phyloP scores from a whole-genome alignment of 1,140 invertebrate genomes.

The Drosophila nasuta region DNA sequence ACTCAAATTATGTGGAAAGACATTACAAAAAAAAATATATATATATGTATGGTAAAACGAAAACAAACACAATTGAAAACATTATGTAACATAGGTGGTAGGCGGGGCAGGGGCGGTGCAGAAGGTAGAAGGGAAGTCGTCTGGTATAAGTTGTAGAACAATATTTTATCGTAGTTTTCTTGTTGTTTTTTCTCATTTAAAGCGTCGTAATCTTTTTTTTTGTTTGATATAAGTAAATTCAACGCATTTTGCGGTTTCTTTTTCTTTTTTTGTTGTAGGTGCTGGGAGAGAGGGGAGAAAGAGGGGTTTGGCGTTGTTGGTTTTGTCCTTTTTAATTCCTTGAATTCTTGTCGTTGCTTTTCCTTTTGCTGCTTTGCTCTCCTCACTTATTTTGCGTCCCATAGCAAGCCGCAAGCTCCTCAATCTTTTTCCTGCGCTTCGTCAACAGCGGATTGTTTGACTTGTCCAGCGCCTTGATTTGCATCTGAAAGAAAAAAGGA shows the following conservation, averaged over 20 bases:
- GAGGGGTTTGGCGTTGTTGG: conserved; percentile 23
- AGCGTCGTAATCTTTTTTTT: conserved; percentile 28
- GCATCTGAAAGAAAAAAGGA: conserved; percentile 86
- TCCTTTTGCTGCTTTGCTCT: not conserved
- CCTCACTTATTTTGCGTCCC: conserved; percentile 38
- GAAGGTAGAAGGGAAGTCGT: not conserved
- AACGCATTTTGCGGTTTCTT: conserved; percentile 1
- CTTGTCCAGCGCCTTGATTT: conserved; percentile 95
- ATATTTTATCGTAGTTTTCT: conserved; percentile 9
- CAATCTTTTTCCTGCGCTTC: conserved; percentile 91
- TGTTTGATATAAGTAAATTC: conserved; percentile 2
- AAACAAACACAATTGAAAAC: conserved; percentile 32
- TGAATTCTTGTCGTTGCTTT: conserved; percentile 25
- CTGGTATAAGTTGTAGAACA: not conserved
- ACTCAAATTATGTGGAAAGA: conserved; percentile 57
- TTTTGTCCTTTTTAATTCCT: conserved; percentile 49
- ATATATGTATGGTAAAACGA: not conserved
- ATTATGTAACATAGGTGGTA: conserved; percentile 47
- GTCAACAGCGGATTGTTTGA: conserved; percentile 96
- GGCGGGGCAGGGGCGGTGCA: not conserved
- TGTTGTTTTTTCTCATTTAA: not conserved
- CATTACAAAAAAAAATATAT: conserved; percentile 19
- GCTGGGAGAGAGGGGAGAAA: not conserved
- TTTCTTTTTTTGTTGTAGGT: not conserved
- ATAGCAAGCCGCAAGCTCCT: conserved; percentile 42